phyloP scores from a whole-genome alignment of 35 echinoderm and acorn worm genomes.

The Patiria miniata region DNA sequence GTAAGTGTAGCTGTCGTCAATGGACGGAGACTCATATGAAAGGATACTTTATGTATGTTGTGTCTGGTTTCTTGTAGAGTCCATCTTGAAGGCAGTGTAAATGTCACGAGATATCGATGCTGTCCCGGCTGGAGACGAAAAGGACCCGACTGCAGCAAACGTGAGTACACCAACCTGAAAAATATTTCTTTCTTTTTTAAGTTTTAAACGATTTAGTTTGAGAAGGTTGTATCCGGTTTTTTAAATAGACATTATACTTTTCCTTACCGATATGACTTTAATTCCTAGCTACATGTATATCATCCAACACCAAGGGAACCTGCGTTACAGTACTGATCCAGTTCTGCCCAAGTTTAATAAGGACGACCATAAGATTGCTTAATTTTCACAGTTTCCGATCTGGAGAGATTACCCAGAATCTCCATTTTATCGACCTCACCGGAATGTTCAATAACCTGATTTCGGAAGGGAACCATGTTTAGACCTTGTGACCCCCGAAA shows the following conservation, averaged over 20 bases:
- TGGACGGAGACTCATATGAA: no score
- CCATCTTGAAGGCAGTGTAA: not conserved
- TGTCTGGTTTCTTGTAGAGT: not conserved
- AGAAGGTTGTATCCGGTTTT: no score
- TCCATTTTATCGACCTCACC: no score
- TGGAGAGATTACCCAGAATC: no score
- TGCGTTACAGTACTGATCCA: not conserved
- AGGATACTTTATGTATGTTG: not conserved
- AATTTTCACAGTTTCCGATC: no score
- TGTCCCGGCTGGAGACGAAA: not conserved
- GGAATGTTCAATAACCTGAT: no score
- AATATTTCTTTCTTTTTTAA: no score
- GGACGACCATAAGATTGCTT: no score
- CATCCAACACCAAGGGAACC: not conserved
- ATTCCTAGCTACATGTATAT: not conserved
- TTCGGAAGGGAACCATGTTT: no score
- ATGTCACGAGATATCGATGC: not conserved
- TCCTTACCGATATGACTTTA: not conserved
- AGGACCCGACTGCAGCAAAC: constrained; percentile 15
- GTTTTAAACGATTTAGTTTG: no score
- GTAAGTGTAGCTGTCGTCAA: no score
- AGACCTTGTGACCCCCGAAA: no score
- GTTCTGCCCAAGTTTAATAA: not conserved
- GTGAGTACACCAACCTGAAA: not conserved
- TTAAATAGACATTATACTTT: not conserved